Evolutionary conservation across 2,797 vertebrate species (phyloP).

Genomic region (Crax fasciolata): DNA sequence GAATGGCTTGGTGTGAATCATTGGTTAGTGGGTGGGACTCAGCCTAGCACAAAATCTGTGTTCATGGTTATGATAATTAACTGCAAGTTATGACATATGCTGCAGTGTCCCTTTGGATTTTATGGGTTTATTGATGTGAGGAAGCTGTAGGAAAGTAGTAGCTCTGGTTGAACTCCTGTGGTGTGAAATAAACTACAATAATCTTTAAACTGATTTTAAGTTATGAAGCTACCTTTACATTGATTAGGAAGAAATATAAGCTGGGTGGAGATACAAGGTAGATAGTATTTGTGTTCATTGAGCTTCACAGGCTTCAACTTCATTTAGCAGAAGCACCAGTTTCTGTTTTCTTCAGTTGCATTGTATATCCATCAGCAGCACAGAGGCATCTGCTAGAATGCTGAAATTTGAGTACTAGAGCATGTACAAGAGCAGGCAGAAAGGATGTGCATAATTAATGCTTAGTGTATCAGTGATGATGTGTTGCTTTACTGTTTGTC

Average conservation of each 20-base stretch:
- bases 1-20: not conserved
- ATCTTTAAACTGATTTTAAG: not conserved
- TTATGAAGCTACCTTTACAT: not conserved
- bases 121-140: slow-evolving; percentile 12
- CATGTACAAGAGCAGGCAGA: not conserved
- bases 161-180: not conserved
- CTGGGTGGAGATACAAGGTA: not conserved
- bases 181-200: not conserved
- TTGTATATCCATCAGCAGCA: not conserved
- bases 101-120: not conserved
- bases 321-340: not conserved
- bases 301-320: not conserved
- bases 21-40: not conserved
- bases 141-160: not conserved
- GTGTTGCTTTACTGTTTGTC: not conserved
- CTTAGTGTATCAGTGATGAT: slow-evolving; percentile 28
- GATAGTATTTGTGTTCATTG: not conserved
- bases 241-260: not conserved
- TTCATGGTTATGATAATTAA: not conserved
- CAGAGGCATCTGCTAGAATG: not conserved
- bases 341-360: not conserved
- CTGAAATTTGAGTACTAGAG: not conserved
- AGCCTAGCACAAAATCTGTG: not conserved
- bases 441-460: slow-evolving; percentile 6
- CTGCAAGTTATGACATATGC: not conserved